Percentiles rank a stretch among this genome's conserved stretches.
Conservation (phyloP, 2,797 vertebrate genomes). For the Melanotaenia nigrans region DNA sequence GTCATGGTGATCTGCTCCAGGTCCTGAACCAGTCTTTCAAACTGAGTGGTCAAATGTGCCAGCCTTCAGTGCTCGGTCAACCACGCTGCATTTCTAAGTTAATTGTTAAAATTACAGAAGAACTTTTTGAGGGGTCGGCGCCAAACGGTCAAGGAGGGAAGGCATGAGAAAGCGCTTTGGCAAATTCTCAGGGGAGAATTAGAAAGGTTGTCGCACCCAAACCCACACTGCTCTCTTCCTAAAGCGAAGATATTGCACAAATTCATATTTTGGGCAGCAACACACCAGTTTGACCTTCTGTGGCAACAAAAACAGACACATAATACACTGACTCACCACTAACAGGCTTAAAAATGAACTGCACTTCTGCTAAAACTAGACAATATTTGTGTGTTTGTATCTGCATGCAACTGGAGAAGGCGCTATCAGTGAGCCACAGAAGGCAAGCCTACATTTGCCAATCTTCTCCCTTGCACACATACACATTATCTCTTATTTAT, state of each 20-base stretch:
- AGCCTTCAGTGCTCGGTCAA: neutral
- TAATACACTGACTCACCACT: neutral
- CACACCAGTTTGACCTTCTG: neutral
- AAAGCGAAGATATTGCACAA: neutral
- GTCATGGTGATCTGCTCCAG: too few species aligned
- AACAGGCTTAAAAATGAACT: neutral
- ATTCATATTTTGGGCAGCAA: neutral
- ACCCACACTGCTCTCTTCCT: neutral
- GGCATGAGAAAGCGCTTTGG: neutral
- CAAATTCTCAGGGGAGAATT: neutral
- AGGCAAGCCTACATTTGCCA: constrained; percentile 26
- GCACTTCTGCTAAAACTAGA: neutral
- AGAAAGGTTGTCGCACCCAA: neutral
- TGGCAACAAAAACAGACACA: neutral
- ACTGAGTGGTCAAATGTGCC: neutral
- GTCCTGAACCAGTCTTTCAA: neutral
- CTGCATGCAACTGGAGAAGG: constrained; percentile 22
- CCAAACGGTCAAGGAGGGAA: neutral
- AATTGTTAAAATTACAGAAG: neutral
- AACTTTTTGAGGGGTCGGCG: too few species aligned
- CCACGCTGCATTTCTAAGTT: neutral
- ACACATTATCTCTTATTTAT: constrained; percentile 17
- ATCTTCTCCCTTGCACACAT: constrained; percentile 14
- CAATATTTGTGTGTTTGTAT: neutral
- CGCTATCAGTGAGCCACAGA: constrained; percentile 55